Percentiles rank a stretch among this genome's conserved stretches.
These are phyloP conservation scores for Brevimyrus niger DNA, from an alignment of 2,113 vertebrate species.

Conservation along the genomic window DNA sequence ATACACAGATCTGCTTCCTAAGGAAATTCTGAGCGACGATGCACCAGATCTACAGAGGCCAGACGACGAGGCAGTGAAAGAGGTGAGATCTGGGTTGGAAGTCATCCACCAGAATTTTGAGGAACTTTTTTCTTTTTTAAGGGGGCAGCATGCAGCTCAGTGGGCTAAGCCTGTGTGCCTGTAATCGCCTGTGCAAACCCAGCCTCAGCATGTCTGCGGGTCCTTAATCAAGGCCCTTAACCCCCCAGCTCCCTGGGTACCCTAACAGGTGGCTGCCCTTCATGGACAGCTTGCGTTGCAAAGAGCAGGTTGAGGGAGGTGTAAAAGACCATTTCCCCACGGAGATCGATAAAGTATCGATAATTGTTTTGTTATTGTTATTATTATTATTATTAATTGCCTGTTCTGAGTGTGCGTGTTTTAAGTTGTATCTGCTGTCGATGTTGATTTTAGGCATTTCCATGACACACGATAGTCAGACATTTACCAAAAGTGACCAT, in stretches of 20 bases:
- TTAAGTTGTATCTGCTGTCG: neutral
- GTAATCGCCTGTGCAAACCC: no score
- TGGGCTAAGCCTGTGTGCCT: no score
- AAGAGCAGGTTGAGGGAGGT: no score
- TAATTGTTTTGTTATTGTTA: neutral
- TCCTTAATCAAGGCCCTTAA: no score
- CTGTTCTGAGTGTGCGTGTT: neutral
- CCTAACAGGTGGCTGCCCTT: no score
- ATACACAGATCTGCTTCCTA: slow-evolving; percentile 92
- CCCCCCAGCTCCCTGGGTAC: no score
- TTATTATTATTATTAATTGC: neutral
- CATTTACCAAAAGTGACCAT: neutral
- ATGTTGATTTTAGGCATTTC: neutral
- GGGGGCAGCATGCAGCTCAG: no score
- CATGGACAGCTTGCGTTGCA: no score
- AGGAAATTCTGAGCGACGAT: slow-evolving; percentile 87
- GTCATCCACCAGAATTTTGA: neutral
- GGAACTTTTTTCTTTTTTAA: neutral
- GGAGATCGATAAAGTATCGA: no score
- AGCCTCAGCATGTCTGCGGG: no score
- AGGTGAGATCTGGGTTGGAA: slow-evolving; percentile 57
- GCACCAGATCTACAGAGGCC: slow-evolving; percentile 83
- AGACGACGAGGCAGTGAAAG: slow-evolving; percentile 87
- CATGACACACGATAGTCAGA: neutral
- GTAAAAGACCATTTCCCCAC: no score